Evolutionary conservation across 2,797 vertebrate genomes (phyloP).

Genomic region (Spondyliosoma cantharus): DNA sequence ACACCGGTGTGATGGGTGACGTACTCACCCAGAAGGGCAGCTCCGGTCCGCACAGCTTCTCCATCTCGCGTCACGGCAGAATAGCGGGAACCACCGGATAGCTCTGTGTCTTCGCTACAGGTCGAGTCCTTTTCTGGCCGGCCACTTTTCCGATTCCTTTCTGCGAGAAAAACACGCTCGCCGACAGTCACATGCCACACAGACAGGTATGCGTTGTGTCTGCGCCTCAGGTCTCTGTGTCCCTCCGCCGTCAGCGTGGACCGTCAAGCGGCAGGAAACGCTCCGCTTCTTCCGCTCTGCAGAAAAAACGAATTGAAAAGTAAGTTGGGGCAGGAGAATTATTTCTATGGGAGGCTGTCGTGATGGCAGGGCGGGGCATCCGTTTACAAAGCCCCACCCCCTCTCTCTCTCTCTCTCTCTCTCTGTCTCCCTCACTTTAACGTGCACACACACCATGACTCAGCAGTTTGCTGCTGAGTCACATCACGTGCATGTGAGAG

Average conservation of each 20-base stretch:
- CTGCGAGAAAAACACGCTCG: slow-evolving; percentile 15
- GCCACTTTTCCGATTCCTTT: slow-evolving; percentile 24
- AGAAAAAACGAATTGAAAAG: slow-evolving; percentile 29
- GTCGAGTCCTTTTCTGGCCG: slow-evolving; percentile 50
- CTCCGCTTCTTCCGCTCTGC: slow-evolving; percentile 49
- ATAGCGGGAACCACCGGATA: slow-evolving; percentile 40
- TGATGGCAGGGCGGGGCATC: slow-evolving; percentile 42
- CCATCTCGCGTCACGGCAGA: slow-evolving; percentile 74
- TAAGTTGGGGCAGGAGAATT: slow-evolving; percentile 35
- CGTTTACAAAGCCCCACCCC: slow-evolving; percentile 49
- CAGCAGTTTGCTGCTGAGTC: slow-evolving; percentile 36
- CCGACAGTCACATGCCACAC: slow-evolving; percentile 59
- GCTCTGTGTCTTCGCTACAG: slow-evolving; percentile 43
- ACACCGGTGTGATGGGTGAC: background rate
- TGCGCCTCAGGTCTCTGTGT: background rate
- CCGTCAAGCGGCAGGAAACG: slow-evolving; percentile 21
- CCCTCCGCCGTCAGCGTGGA: background rate
- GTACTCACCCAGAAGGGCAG: slow-evolving; percentile 84
- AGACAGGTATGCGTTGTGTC: background rate
- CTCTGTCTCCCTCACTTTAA: background rate
- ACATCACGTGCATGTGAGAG: background rate
- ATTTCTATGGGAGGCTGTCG: slow-evolving; percentile 47
- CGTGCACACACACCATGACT: slow-evolving; percentile 22
- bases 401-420: background rate
- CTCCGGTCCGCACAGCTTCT: slow-evolving; percentile 80